phyloP scores from a whole-genome alignment of 2,888 invertebrate species.

The Metacarcinus magister region DNA sequence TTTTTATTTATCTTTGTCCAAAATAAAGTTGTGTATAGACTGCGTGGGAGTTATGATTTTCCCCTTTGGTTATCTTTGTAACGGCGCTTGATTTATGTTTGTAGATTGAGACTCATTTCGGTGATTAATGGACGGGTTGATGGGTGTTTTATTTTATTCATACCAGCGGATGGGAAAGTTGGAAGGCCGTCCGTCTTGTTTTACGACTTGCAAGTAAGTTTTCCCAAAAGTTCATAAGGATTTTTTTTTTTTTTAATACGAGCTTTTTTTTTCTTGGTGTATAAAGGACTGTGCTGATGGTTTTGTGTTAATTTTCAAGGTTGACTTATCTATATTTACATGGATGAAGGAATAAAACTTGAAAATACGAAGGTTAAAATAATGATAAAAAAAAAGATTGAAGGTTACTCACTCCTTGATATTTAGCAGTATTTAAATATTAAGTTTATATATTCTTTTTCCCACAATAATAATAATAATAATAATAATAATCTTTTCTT shows the following conservation, averaged over 20 bases:
- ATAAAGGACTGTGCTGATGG: not conserved
- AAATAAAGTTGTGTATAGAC: too few species aligned
- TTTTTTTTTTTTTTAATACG: not conserved
- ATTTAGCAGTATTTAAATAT: too few species aligned
- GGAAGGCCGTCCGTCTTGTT: not conserved
- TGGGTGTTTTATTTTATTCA: constrained; percentile 27
- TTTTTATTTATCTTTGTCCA: too few species aligned
- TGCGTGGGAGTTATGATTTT: too few species aligned
- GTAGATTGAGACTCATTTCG: not conserved
- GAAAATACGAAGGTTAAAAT: not conserved
- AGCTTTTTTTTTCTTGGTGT: not conserved
- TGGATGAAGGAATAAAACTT: not conserved
- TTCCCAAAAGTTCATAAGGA: not conserved
- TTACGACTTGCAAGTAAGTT: not conserved
- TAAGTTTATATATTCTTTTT: too few species aligned
- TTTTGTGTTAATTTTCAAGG: not conserved
- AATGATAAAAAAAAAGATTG: not conserved
- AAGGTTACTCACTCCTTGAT: too few species aligned
- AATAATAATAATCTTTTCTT: too few species aligned
- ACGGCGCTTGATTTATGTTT: not conserved
- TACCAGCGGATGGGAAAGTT: not conserved
- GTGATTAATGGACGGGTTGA: constrained; percentile 30
- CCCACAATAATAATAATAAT: too few species aligned
- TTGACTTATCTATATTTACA: not conserved
- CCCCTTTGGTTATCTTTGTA: not conserved